A percentile compares a stretch with the other conserved stretches of the same genome.
Evolutionary conservation across 1,140 invertebrate genomes (phyloP).

Genomic region (Arctopsyche grandis): DNA sequence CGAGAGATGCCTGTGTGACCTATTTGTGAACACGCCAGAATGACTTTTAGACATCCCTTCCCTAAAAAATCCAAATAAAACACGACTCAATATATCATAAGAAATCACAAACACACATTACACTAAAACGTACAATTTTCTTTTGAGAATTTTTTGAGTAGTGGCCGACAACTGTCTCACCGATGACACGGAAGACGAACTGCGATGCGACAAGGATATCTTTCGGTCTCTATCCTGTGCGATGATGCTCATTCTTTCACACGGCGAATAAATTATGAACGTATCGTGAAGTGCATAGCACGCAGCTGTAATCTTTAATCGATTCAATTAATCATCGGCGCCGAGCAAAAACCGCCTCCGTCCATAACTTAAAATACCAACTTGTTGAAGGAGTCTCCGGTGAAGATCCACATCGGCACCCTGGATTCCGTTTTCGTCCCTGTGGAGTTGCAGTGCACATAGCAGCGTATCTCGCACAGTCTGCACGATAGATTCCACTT

Average conservation of each 20-base stretch:
- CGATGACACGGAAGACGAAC: constrained; percentile 24
- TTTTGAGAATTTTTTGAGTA: constrained; percentile 49
- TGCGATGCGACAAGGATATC: constrained; percentile 25
- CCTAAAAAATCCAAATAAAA: constrained; percentile 33
- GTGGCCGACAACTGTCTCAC: constrained; percentile 49
- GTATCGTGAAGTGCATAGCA: constrained; percentile 71
- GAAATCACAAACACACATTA: not conserved
- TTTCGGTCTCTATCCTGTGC: constrained; percentile 58
- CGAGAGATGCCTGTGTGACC: constrained; percentile 1
- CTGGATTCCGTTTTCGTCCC: constrained; percentile 70
- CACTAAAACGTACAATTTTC: constrained; percentile 45
- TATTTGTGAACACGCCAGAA: constrained; percentile 50
- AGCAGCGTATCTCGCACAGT: constrained; percentile 82
- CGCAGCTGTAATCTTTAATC: constrained; percentile 69
- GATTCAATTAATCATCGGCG: not conserved
- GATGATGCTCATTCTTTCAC: constrained; percentile 71
- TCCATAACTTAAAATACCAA: constrained; percentile 54
- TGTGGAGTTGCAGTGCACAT: constrained; percentile 79
- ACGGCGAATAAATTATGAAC: constrained; percentile 65
- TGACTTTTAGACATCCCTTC: constrained; percentile 53
- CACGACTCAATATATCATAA: not conserved
- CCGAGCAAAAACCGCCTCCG: not conserved
- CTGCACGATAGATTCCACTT: constrained; percentile 81
- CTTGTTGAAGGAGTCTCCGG: constrained; percentile 71
- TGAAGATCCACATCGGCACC: constrained; percentile 73